Conservation (phyloP, 2,888 invertebrate species). For the Drosophila macrospina region DNA sequence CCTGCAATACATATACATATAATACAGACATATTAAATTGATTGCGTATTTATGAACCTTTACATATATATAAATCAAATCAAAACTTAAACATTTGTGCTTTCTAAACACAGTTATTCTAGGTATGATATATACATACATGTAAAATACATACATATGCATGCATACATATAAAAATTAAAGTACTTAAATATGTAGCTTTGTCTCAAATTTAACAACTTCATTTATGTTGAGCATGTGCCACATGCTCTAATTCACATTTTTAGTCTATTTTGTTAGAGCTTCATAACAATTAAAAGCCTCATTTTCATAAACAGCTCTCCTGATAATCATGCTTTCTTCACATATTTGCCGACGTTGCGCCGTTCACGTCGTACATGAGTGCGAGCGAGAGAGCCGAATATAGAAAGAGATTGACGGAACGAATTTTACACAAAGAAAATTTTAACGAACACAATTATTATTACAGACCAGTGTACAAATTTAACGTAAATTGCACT, state of each 20-base stretch:
- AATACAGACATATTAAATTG: not conserved
- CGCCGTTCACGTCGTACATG: slow-evolving; percentile 43
- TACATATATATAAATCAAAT: not conserved
- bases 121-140: not conserved
- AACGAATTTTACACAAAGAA: slow-evolving; percentile 49
- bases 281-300: not conserved
- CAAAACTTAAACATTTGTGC: not conserved
- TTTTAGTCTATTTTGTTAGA: not conserved
- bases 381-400: slow-evolving; percentile 10
- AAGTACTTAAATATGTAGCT: not conserved
- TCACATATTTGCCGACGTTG: slow-evolving; percentile 60
- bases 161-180: not conserved
- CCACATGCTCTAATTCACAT: not conserved
- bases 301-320: slow-evolving; percentile 1
- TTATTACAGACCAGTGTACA: not conserved
- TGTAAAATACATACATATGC: not conserved
- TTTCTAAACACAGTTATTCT: slow-evolving; percentile 6
- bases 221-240: not conserved
- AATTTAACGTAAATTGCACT: not conserved
- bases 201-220: not conserved
- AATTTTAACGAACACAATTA: not conserved
- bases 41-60: no score
- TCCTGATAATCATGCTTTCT: slow-evolving; percentile 38
- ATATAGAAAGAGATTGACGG: slow-evolving; percentile 6
- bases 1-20: slow-evolving; percentile 4